Conservation (phyloP, 2,797 vertebrate genomes). For the Spinus pinus region DNA sequence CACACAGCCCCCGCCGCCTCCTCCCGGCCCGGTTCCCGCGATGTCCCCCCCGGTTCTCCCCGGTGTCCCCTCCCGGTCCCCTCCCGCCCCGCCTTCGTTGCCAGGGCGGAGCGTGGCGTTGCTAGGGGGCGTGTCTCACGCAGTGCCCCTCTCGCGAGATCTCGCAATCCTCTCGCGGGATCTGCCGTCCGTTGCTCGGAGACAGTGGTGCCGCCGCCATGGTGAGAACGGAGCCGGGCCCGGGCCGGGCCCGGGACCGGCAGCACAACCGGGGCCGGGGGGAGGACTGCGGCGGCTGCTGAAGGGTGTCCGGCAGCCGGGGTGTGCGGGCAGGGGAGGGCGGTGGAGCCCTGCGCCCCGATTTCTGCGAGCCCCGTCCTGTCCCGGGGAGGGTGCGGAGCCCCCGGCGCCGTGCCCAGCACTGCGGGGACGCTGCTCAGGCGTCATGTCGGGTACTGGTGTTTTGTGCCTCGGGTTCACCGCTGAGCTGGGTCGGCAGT, state of each 20-base stretch:
- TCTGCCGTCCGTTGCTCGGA: constrained; percentile 48
- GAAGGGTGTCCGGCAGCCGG: not conserved
- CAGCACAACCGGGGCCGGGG: not conserved
- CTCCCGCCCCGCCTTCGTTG: not conserved
- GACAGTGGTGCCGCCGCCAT: constrained; percentile 2
- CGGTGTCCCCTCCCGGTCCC: not conserved
- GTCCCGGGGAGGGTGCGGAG: not conserved
- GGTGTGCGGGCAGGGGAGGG: not conserved
- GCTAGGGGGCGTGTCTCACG: not conserved
- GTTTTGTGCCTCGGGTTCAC: not conserved
- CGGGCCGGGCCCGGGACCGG: fast-evolving
- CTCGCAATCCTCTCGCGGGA: not conserved
- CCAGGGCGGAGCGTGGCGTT: not conserved
- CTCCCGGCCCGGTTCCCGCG: not conserved
- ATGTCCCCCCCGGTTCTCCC: not conserved
- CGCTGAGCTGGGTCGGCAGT: not conserved
- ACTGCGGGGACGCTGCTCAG: not conserved
- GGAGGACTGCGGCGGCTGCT: not conserved
- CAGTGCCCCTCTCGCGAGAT: not conserved
- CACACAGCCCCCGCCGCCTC: not conserved
- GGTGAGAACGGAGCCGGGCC: not conserved
- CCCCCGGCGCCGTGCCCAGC: not conserved
- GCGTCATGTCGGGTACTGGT: not conserved
- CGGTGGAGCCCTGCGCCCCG: not conserved
- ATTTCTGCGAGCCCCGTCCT: not conserved